Evolutionary conservation across 2,113 vertebrate species (phyloP), one percentile per base, ranked within the genome.

Genomic region (Cathartes aura): DNA sequence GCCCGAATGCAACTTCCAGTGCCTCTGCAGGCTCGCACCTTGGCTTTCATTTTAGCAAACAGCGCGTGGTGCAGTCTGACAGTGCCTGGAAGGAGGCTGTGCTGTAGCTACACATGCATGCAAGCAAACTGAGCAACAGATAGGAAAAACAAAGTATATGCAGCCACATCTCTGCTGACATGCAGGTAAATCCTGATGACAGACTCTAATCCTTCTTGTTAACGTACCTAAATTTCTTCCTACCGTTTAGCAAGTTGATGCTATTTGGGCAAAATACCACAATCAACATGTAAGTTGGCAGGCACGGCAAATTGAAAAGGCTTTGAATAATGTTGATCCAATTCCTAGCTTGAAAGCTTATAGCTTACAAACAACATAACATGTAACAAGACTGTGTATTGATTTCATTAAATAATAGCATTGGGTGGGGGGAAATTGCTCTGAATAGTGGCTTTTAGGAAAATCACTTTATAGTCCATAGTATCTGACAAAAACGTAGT

Each of bases 331-430:
- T 29, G 75, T 88, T 91, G 62, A 82, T 87, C 73, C 90, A 91
- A 87, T 88, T 86, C 47, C 43, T 94, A 90, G 82, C 87, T 81
- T 90, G 94, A 87, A 89, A 96, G 94, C 89, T 76, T 63, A 92
- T 74, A 91, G 87, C 94, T 90, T 93, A 89, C 81, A 95, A 94
- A 89, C 92, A 94, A 43, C 50, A 2, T 45, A 88, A 89, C 74
- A 64, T 45, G 42, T 52, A 89, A 68, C 74, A 92, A 90, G 84
- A 43, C 15, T 32, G 58, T 48, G 45, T 90, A 95, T 96, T 95
- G 84, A 96, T 96, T 96, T 93, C 83, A 93, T 96, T 97, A 95
- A 97, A 96, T 95, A 97, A 96, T 90, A 95, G 96, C 96, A 90
- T 55, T 2, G 40, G 47, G 70, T 4, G 56, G 71, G 64, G 78